Evolutionary conservation across 2,797 vertebrate genomes (phyloP), one percentile per base, ranked within the genome.

Genomic region (Phoeniculus purpureus): DNA sequence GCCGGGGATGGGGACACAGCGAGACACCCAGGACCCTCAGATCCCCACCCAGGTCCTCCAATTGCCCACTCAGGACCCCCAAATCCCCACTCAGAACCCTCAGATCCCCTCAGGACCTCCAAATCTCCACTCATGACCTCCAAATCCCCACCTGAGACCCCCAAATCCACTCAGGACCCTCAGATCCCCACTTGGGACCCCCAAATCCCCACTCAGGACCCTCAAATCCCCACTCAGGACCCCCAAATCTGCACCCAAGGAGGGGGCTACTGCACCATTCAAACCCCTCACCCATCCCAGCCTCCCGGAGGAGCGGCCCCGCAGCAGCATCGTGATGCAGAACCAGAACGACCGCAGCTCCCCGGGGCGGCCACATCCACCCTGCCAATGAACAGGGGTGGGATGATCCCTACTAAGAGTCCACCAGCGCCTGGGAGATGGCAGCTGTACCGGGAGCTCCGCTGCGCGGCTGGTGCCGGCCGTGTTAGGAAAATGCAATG

Each of bases 401-500:
- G 55, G 93, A 78, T 93, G 94, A 86, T 94, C 91, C 93, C 91
- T 90, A 90, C 55, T 89, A 95, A 89, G 81, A 89, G 75, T 59
- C 94, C 94, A 87, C 81, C 87, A 94, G 95, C 7, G 58, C 72
- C 21, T 23, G 73, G 43, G 65, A 77, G 94, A 89, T 92, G 11
- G 81, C 22, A 27, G 94, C 92, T 94, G 87, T 92, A 94, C 96
- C 91, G 93, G 84, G 92, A 52, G 3, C 62, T 23, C 91, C 6
- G 68, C 93, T 80, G 88, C 15, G 37, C 11, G 3, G n/a, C 48
- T 29, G 65, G 89, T 94, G 94, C 96, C 96, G 96, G 80, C 66
- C 20, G 4, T 93, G 89, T 96, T 79, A 96, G 94, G 92, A 95
- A 96, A 96, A 93, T 88, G 72, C 94, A 96, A 96, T 96, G 95